Base-by-base conservation (phyloP, 2,888 invertebrate genomes). In the Argyresthia goedartella region DNA sequence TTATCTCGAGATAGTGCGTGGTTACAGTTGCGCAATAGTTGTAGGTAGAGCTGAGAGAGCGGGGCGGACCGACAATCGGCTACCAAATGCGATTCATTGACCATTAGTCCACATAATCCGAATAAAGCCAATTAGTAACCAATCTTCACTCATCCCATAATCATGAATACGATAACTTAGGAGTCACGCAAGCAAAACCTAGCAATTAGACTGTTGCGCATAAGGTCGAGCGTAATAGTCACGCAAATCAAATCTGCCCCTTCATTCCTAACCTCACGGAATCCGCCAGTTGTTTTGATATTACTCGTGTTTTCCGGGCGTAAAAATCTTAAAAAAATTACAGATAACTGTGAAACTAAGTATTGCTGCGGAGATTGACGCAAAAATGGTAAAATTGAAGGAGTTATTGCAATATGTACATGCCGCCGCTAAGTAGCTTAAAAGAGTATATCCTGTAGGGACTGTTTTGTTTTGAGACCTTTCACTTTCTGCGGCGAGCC, bases 401-500 rank as follows among this genome's bases (percentile, higher is more conserved):
- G 6, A 47, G 33, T 2, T 25, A 33, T 47, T 35, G 33, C 47
- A 33, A 34, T 13, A 47, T 25, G 25, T 13, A 8, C 33, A 34
- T 25, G 25, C 25, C 6, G 25, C 25, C 25, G 25, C 25, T 25
- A 2, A 25, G 25, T 25, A 25, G 25, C 25, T 25, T 25, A 25
- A 6, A 25, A 25, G 25, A 25, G 25, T 25, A 25, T 25, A 25
- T 25, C 25, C 25, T 25, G 25, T 25, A 25, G 25, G 25, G 25
- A 25, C 25, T 25, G 25, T 25, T 25, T 25, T 25, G 25, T 25
- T 25, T 25, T 4, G 25, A 56, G 57, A 60, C 69, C 72, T 70
- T 74, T 74, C 70, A 69, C 72, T 76, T 72, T 71, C 64, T 59
- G 59, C 58, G 60, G 58, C 59, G 60, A 65, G 55, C 66, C 63